Conservation (phyloP, 2,113 vertebrate genomes). For the Glareola pratincola region DNA sequence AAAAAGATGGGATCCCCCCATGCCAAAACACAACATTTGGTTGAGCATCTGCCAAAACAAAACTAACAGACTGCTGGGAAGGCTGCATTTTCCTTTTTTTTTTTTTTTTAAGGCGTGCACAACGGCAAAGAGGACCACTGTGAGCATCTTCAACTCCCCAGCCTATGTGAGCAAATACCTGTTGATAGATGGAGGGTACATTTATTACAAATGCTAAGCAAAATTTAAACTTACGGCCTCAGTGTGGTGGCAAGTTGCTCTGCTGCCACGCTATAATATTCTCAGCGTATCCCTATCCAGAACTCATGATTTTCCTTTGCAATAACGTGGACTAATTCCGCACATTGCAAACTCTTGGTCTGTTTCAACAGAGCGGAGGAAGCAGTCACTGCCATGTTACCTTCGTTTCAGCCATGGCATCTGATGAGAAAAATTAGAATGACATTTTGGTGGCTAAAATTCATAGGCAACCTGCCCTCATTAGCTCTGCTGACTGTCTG, state of each 20-base stretch:
- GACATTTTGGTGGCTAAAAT: neutral
- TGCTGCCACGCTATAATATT: neutral
- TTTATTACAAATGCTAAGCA: neutral
- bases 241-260: neutral
- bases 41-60: constrained; percentile 39
- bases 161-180: neutral
- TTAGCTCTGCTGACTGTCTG: neutral
- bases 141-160: neutral
- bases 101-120: neutral
- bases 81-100: neutral
- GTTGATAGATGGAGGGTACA: neutral
- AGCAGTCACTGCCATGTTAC: neutral
- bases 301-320: neutral
- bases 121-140: neutral
- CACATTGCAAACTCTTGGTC: neutral
- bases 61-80: constrained; percentile 27
- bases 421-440: neutral
- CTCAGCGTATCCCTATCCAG: neutral
- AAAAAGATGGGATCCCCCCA: neutral
- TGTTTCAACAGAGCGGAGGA: fast-evolving
- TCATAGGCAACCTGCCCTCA: neutral
- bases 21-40: constrained; percentile 27
- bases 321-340: neutral
- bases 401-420: neutral
- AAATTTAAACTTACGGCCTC: neutral